Evolutionary conservation across 2,113 vertebrate species (phyloP), one percentile per base, ranked within the genome.

Genomic region (Pterophyllum scalare): DNA sequence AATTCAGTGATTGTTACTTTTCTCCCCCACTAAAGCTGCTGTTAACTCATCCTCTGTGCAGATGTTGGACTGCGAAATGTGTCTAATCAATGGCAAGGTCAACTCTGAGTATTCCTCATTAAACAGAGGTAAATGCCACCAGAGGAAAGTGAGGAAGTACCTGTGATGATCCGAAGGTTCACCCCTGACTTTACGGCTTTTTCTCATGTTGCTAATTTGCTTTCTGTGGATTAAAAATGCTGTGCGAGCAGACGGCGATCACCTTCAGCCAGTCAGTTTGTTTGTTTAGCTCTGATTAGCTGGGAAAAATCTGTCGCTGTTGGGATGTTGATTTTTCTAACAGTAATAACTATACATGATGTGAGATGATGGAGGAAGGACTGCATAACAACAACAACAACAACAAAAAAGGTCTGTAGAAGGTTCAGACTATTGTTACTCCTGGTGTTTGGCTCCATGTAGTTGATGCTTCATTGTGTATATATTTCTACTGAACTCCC

Each of bases 211-310:
- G n/a, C 15, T n/a, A 26, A 14, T 46, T 46, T 5, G 13, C 13
- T 6, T 15, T 46, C 5, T 46, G 14, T 14, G 40, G 40, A 14
- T 43, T 43, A 13, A 43, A 33, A 13, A 43, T 14, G 12, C 5
- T 43, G 13, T 14, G 11, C 2, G 40, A 13, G 12, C 40, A 3
- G 40, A 14, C 40, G 14, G 14, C 5, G 46, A 49, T 67, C 64
- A 6, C 40, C 17, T 7, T 6, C 46, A 46, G 13, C 17, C n/a
- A 43, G 3, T 65, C 8, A 65, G 4, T 65, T 64, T 1, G 22
- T 40, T 0, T 22, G 0, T 40, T 64, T 24, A 64, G 3, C 0
- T n/a, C 35, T 43, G 61, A 64, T 64, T 22, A 64, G 35, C 0
- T 38, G 1, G 14, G n/a, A 8, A 17, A 59, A 38, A 38, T 14